Conservation (phyloP, 2,888 invertebrate genomes). For the Hypomecis atomaria region DNA sequence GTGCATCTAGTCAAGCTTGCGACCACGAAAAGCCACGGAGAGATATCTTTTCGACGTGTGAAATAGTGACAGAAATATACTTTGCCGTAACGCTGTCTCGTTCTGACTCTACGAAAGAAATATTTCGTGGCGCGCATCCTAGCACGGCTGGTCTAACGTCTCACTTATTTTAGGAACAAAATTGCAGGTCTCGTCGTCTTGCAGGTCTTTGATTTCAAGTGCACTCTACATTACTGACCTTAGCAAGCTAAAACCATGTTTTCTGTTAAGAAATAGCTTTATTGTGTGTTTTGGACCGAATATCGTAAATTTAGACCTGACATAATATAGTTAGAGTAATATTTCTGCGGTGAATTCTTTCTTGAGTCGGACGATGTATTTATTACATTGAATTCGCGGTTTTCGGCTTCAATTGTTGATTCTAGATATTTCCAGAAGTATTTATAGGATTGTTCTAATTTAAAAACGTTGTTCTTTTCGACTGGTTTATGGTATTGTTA, state of each 20-base stretch:
- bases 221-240: constrained; percentile 16
- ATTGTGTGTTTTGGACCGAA: constrained; percentile 37
- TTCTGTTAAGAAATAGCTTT: constrained; percentile 43
- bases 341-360: constrained; percentile 34
- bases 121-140: too few relatives aligned
- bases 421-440: constrained; percentile 10
- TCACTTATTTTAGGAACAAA: too few relatives aligned
- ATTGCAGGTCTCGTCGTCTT: too few relatives aligned
- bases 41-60: too few relatives aligned
- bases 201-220: neutral
- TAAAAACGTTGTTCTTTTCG: constrained; percentile 7
- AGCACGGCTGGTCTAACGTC: too few relatives aligned
- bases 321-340: constrained; percentile 41
- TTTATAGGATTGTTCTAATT: constrained; percentile 1
- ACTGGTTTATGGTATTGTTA: too few relatives aligned
- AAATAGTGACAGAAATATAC: too few relatives aligned
- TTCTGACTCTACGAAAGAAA: too few relatives aligned
- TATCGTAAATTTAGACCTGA: constrained; percentile 41
- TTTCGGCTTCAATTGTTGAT: constrained; percentile 24
- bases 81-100: too few relatives aligned
- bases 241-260: constrained; percentile 43
- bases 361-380: constrained; percentile 23
- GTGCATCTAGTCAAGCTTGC: too few relatives aligned
- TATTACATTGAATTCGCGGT: constrained; percentile 31
- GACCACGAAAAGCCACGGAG: too few relatives aligned